These are phyloP conservation scores for Mactromeris polynyma DNA, from an alignment of 2,888 invertebrate species.

Conservation along the genomic window DNA sequence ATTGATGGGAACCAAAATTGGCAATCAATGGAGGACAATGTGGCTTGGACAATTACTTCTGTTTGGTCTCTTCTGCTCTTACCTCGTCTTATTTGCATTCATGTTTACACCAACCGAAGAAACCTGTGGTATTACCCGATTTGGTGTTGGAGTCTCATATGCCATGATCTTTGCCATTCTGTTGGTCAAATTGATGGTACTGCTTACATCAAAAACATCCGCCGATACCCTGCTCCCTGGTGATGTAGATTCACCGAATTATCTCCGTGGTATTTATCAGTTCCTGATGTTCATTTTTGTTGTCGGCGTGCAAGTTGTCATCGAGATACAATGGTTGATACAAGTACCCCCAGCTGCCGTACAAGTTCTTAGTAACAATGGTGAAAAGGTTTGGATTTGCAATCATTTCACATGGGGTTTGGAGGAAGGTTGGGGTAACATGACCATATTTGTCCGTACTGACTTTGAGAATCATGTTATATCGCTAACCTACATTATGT, in stretches of 20 bases:
- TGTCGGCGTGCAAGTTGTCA: slow-evolving; percentile 91
- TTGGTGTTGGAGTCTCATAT: slow-evolving; percentile 88
- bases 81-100: slow-evolving; percentile 87
- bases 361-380: slow-evolving; percentile 76
- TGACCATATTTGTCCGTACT: slow-evolving; percentile 79
- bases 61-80: slow-evolving; percentile 87
- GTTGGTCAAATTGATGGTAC: slow-evolving; percentile 97
- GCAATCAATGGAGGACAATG: slow-evolving; percentile 84
- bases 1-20: slow-evolving; percentile 90
- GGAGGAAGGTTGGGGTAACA: slow-evolving; percentile 70
- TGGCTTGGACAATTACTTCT: slow-evolving; percentile 88
- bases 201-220: slow-evolving; percentile 95
- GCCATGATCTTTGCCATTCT: slow-evolving; percentile 96
- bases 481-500: slow-evolving; percentile 94
- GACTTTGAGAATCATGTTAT: slow-evolving; percentile 89
- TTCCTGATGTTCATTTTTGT: slow-evolving; percentile 95
- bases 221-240: slow-evolving; percentile 76
- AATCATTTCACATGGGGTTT: slow-evolving; percentile 83
- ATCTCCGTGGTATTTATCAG: slow-evolving; percentile 97
- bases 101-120: slow-evolving; percentile 86
- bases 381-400: slow-evolving; percentile 84
- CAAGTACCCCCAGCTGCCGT: slow-evolving; percentile 86
- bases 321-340: slow-evolving; percentile 87
- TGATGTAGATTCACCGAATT: slow-evolving; percentile 89
- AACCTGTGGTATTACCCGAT: slow-evolving; percentile 87